Evolutionary conservation across 1,140 invertebrate species (phyloP).

Genomic region (Diabrotica undecimpunctata): DNA sequence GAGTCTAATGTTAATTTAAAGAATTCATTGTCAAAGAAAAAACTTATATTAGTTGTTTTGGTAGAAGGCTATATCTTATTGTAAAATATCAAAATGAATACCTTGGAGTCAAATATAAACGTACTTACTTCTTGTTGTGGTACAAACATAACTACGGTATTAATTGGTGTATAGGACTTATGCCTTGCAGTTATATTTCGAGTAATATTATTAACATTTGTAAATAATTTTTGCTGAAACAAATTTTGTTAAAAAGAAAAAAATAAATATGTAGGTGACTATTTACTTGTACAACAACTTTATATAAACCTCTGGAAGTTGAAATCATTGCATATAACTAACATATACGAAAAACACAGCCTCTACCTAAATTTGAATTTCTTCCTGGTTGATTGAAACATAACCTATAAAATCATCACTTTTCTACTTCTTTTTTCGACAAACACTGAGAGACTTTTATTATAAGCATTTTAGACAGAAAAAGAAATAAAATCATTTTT

Average conservation of each 20-base stretch:
- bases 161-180: constrained; percentile 73
- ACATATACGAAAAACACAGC: neutral
- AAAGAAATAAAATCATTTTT: too few species aligned
- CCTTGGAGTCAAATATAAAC: too few species aligned
- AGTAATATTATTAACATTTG: neutral
- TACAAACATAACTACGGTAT: constrained; percentile 95
- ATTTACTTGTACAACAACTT: neutral
- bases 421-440: neutral
- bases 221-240: neutral
- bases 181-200: constrained; percentile 49
- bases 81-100: too few species aligned
- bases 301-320: constrained; percentile 2
- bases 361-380: neutral
- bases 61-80: too few species aligned
- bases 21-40: too few species aligned
- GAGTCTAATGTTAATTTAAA: too few species aligned
- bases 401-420: neutral
- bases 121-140: constrained; percentile 90
- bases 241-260: neutral
- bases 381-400: neutral
- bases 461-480: too few species aligned
- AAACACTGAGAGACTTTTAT: too few species aligned
- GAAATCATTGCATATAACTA: neutral
- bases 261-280: neutral
- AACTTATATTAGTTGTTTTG: too few species aligned